Evolutionary conservation across 2,888 invertebrate genomes (phyloP).

Genomic region (Masnerella sp.): DNA sequence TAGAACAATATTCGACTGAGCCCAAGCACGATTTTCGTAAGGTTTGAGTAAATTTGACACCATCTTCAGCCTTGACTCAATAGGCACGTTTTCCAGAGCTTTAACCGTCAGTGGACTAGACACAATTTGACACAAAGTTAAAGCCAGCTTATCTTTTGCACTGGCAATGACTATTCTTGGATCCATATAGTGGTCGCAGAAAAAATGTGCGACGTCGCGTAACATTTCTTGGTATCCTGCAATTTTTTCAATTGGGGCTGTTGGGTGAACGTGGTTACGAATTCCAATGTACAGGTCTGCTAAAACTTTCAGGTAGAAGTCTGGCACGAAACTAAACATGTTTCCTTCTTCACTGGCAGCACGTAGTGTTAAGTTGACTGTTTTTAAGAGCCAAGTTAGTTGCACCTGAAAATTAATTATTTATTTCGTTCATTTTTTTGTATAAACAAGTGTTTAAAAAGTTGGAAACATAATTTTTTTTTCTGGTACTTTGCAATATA

Average conservation of each 20-base stretch:
- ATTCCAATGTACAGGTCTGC: conserved; percentile 83
- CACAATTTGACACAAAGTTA: conserved; percentile 87
- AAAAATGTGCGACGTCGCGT: conserved; percentile 84
- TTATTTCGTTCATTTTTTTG: no score
- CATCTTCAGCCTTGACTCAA: conserved; percentile 82
- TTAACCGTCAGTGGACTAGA: conserved; percentile 85
- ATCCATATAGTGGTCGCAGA: conserved; percentile 87
- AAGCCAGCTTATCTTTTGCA: conserved; percentile 86
- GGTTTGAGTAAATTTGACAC: conserved; percentile 85
- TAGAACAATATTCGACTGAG: conserved; percentile 91
- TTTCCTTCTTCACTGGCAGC: conserved; percentile 81
- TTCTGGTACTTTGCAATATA: no score
- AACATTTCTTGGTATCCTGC: conserved; percentile 81
- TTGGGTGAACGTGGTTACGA: conserved; percentile 83
- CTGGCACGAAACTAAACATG: conserved; percentile 85
- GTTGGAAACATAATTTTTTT: no score
- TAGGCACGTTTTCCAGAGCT: conserved; percentile 84
- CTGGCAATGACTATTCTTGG: conserved; percentile 85
- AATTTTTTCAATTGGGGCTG: conserved; percentile 80
- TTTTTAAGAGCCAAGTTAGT: conserved; percentile 81
- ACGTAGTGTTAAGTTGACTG: conserved; percentile 81
- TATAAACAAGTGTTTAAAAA: no score
- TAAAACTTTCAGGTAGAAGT: conserved; percentile 85
- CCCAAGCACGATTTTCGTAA: conserved; percentile 90
- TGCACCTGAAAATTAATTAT: conserved; percentile 77